Evolutionary conservation across 2,113 vertebrate genomes (phyloP).

Genomic region (Gadus macrocephalus): DNA sequence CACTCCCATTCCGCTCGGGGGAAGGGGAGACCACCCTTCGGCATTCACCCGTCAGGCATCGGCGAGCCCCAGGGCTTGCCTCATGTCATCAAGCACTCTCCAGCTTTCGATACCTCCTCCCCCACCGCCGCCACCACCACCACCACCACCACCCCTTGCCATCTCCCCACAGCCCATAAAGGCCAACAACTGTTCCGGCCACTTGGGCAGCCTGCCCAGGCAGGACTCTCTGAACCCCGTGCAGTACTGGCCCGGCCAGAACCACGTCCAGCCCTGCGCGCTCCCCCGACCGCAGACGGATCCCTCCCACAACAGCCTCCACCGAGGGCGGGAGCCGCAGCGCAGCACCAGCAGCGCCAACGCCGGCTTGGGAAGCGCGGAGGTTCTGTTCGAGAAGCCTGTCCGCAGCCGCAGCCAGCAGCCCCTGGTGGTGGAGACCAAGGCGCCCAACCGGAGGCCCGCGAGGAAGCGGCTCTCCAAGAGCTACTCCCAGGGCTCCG

Average conservation of each 20-base stretch:
- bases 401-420: slow-evolving; percentile 73
- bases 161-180: slow-evolving; percentile 65
- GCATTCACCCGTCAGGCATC: slow-evolving; percentile 81
- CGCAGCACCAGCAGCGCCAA: slow-evolving; percentile 78
- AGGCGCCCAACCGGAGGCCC: slow-evolving; percentile 73
- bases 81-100: slow-evolving; percentile 52
- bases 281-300: slow-evolving; percentile 72
- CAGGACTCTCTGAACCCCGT: slow-evolving; percentile 78
- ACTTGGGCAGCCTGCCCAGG: slow-evolving; percentile 79
- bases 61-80: slow-evolving; percentile 69
- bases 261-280: slow-evolving; percentile 72
- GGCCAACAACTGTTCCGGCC: slow-evolving; percentile 76
- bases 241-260: slow-evolving; percentile 80
- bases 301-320: slow-evolving; percentile 74
- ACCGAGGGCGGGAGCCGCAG: slow-evolving; percentile 77
- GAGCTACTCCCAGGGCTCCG: slow-evolving; percentile 88
- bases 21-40: slow-evolving; percentile 85
- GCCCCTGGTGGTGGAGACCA: slow-evolving; percentile 67
- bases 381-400: slow-evolving; percentile 78
- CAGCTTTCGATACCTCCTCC: slow-evolving; percentile 33
- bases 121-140: slow-evolving; percentile 45
- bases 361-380: slow-evolving; percentile 70
- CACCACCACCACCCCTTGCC: slow-evolving; percentile 52
- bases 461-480: slow-evolving; percentile 86
- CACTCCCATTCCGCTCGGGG: slow-evolving; percentile 77